Evolutionary conservation across 2,888 invertebrate species (phyloP).

Genomic region (Drosophila histrio): DNA sequence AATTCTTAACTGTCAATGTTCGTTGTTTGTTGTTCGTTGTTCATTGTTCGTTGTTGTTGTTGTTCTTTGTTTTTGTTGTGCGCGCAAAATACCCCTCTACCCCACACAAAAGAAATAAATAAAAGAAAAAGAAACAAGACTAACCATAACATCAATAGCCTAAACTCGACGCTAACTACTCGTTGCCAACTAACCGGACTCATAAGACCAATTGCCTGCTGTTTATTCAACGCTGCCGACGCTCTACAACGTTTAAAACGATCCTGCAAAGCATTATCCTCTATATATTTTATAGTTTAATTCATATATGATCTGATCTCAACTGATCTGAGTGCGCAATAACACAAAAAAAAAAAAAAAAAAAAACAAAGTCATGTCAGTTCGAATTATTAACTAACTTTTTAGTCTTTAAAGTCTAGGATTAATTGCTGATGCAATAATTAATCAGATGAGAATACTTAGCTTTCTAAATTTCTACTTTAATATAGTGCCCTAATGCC

Average conservation of each 20-base stretch:
- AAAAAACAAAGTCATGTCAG: too few species aligned
- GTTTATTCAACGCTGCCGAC: constrained; percentile 19
- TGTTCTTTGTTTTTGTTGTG: constrained; percentile 51
- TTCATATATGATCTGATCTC: neutral
- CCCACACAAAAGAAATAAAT: neutral
- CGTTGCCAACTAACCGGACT: constrained; percentile 32
- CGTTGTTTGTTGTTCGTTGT: constrained; percentile 26
- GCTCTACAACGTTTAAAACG: neutral
- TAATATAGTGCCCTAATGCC: too few species aligned
- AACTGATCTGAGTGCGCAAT: neutral
- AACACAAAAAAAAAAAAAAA: too few species aligned
- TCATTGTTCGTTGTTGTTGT: constrained; percentile 38
- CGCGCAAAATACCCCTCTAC: constrained; percentile 1
- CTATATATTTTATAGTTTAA: neutral
- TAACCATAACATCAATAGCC: neutral
- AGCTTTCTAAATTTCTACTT: too few species aligned
- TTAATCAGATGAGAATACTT: neutral
- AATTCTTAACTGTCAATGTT: constrained; percentile 35
- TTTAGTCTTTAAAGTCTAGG: too few species aligned
- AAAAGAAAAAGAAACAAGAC: neutral
- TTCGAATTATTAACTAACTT: too few species aligned
- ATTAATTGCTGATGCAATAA: neutral
- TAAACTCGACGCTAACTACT: constrained; percentile 11
- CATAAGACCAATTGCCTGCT: constrained; percentile 26
- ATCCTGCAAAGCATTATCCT: constrained; percentile 12